A percentile compares a stretch with the other conserved stretches of the same genome.
phyloP scores from a whole-genome alignment of 2,113 vertebrate genomes.

The Girardinichthys multiradiatus region DNA sequence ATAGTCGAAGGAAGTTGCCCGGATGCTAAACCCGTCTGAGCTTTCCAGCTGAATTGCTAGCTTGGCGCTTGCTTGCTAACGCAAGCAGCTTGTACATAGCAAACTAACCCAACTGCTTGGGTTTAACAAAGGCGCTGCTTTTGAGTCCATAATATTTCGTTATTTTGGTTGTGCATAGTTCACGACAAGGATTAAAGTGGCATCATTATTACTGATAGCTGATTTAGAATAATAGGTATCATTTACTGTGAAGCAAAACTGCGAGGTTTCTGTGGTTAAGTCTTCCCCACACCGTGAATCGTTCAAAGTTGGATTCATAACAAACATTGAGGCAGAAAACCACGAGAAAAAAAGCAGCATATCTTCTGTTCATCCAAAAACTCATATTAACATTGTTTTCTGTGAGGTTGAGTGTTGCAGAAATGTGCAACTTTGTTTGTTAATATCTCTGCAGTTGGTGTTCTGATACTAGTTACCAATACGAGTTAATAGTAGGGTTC shows the following conservation, averaged over 20 bases:
- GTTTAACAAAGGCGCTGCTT: slow-evolving; percentile 61
- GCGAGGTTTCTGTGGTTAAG: background rate
- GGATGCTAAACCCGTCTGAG: slow-evolving; percentile 19
- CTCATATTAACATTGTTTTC: too few species aligned
- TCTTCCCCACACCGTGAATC: background rate
- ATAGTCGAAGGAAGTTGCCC: slow-evolving; percentile 11
- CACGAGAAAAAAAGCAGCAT: too few species aligned
- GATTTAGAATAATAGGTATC: background rate
- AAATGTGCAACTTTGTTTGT: too few species aligned
- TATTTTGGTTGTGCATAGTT: background rate
- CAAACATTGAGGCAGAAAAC: too few species aligned
- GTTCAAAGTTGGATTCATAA: too few species aligned
- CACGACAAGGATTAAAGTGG: background rate
- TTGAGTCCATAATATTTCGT: slow-evolving; percentile 40
- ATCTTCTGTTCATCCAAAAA: too few species aligned
- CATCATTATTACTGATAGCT: background rate
- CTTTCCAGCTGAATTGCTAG: slow-evolving; percentile 18
- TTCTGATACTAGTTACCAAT: too few species aligned
- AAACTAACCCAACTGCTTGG: slow-evolving; percentile 22
- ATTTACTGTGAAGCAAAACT: background rate
- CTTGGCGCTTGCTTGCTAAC: slow-evolving; percentile 21
- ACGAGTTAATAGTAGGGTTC: too few species aligned
- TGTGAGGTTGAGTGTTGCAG: too few species aligned
- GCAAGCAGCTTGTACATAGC: slow-evolving; percentile 23
- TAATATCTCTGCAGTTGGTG: too few species aligned